Conservation (phyloP, 35 echinoderm and acorn worm species). For the Amphiura filiformis region DNA sequence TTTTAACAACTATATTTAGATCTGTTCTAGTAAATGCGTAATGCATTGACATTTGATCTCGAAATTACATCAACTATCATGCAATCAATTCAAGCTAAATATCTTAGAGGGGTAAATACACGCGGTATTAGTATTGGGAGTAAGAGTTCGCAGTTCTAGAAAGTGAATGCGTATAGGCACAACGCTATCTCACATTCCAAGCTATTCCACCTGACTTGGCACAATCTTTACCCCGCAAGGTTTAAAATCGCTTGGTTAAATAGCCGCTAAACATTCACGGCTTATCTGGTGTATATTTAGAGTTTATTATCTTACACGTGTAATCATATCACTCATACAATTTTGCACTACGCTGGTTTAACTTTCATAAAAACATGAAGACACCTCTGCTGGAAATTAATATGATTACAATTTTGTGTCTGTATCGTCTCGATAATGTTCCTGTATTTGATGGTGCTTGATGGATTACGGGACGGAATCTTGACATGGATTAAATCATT, state of each 20-base stretch:
- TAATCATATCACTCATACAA: neutral
- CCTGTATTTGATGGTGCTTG: neutral
- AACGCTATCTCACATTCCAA: too few relatives aligned
- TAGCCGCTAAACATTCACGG: neutral
- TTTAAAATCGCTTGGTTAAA: neutral
- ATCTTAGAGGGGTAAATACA: too few relatives aligned
- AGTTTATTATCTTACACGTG: neutral
- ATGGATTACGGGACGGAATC: neutral
- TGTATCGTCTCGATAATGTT: neutral
- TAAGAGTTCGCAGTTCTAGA: too few relatives aligned
- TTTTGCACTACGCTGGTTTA: neutral
- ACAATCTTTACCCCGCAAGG: neutral
- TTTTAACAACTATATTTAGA: too few relatives aligned
- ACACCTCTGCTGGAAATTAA: neutral
- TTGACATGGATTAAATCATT: neutral
- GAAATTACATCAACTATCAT: too few relatives aligned
- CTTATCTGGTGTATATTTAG: neutral
- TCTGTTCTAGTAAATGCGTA: too few relatives aligned
- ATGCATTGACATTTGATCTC: too few relatives aligned
- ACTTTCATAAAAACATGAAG: neutral
- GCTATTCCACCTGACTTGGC: neutral
- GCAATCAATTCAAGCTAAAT: too few relatives aligned
- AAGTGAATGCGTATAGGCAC: too few relatives aligned
- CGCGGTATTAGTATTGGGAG: too few relatives aligned
- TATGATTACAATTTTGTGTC: neutral